Conservation (phyloP, 2,888 invertebrate genomes). For the Andricus curvator region DNA sequence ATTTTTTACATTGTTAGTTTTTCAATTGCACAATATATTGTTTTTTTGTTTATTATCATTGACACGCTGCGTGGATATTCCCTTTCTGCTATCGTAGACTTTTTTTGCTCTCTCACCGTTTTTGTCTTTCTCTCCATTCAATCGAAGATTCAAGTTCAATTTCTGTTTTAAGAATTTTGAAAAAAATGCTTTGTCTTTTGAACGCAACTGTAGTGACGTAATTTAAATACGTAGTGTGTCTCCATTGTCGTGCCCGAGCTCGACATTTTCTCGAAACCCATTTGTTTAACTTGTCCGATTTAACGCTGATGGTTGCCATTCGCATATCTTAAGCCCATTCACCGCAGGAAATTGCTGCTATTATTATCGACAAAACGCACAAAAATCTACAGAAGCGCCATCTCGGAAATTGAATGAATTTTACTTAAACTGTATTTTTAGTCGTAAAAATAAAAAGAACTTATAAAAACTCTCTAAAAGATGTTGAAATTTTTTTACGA, state of each 20-base stretch:
- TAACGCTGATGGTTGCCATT: not conserved
- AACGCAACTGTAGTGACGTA: not conserved
- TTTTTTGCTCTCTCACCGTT: not conserved
- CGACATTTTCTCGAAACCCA: slow-evolving; percentile 14
- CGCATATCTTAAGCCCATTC: slow-evolving; percentile 3
- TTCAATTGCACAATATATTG: slow-evolving; percentile 2
- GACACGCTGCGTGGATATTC: slow-evolving; percentile 22
- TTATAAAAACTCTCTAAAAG: too few relatives aligned
- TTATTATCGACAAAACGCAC: not conserved
- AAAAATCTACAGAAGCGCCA: not conserved
- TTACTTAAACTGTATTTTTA: not conserved
- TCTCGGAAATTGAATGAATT: not conserved
- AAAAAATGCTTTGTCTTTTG: slow-evolving; percentile 6
- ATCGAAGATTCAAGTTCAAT: not conserved
- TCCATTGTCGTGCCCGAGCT: not conserved
- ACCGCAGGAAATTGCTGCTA: not conserved
- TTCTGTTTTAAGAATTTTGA: not conserved
- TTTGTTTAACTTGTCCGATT: slow-evolving; percentile 9
- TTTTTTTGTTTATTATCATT: slow-evolving; percentile 13
- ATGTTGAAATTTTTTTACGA: too few relatives aligned
- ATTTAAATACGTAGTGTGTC: slow-evolving; percentile 2
- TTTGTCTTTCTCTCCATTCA: not conserved
- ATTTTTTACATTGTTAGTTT: slow-evolving; percentile 30
- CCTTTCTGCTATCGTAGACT: not conserved
- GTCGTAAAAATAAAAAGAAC: not conserved